A percentile compares a stretch with the other conserved stretches of the same genome.
Evolutionary conservation across 2,888 invertebrate genomes (phyloP).

Genomic region (Halictus ligatus): DNA sequence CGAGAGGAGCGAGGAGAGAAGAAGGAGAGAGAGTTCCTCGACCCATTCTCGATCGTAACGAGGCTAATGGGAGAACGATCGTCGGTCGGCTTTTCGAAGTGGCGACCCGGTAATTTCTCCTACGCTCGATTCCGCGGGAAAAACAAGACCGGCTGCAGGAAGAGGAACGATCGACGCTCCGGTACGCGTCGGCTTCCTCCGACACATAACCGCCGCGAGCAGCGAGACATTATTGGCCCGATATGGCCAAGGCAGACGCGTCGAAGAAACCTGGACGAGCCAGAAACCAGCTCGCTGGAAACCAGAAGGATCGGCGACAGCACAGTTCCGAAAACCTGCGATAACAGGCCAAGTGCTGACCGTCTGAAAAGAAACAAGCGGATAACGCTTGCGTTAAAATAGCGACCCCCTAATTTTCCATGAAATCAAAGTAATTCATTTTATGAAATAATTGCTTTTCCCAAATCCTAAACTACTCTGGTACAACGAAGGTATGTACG

Average conservation of each 20-base stretch:
- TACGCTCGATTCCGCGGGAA: constrained; percentile 75
- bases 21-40: constrained; percentile 67
- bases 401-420: no score
- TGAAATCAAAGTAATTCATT: no score
- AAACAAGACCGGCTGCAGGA: constrained; percentile 75
- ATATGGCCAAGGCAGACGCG: constrained; percentile 80
- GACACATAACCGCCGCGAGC: constrained; percentile 61
- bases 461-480: background rate
- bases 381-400: no score
- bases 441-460: background rate
- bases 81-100: constrained; percentile 78
- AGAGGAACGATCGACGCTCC: constrained; percentile 66
- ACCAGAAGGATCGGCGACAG: constrained; percentile 58
- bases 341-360: no score
- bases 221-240: constrained; percentile 79
- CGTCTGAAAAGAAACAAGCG: no score
- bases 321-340: no score
- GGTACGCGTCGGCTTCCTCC: constrained; percentile 15
- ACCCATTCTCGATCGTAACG: constrained; percentile 74
- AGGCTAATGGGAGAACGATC: constrained; percentile 81
- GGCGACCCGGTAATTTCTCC: constrained; percentile 80
- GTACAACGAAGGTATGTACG: no score
- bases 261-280: constrained; percentile 56
- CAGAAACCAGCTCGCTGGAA: constrained; percentile 7
- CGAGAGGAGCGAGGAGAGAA: constrained; percentile 12